Evolutionary conservation across 2,888 invertebrate species (phyloP), one percentile per base, ranked within the genome.

Genomic region (Morinoia aosen): DNA sequence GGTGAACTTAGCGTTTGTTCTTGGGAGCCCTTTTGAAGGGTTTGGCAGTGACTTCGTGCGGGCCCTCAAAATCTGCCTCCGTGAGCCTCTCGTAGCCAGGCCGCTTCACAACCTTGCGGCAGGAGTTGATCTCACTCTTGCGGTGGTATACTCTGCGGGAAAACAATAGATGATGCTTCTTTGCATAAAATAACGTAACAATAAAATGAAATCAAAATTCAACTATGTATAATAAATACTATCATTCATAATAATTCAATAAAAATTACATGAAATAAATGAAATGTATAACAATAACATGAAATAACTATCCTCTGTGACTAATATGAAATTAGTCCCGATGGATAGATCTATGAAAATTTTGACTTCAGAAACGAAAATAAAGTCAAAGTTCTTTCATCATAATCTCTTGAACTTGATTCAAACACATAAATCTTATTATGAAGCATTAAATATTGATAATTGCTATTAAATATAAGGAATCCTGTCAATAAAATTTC

Each of bases 11-110:
- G 14, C 12, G 39, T 48, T 40, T 90, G 0, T 90, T 90, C 90
- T 90, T 90, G 10, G 90, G 90, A 10, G 90, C 90, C 48, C 90
- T 90, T 48, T 90, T 90, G 40, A 90, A 16, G 1, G 40, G 90
- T 48, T 39, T 90, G 10, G 90, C 93, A 57, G 93, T 93, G 93
- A 93, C 93, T 16, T 93, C 93, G 57, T 93, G 93, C 0, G 93
- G 93, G 58, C 93, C 93, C 57, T 93, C 93, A 57, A 93, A 93
- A 33, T 93, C 93, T 16, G 39, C 48, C 57, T 57, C 58, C 1
- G 93, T 39, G 2, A 93, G 58, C 57, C 33, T 0, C 93, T 93
- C 57, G 12, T 39, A 93, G 93, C 93, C 93, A 2, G 93, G 93
- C 33, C 93, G 56, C 48, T 57, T 57, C 4, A 93, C 93, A 14